These are phyloP conservation scores for Meiosimyza decipiens DNA, from an alignment of 2,888 invertebrate species.

Conservation along the genomic window DNA sequence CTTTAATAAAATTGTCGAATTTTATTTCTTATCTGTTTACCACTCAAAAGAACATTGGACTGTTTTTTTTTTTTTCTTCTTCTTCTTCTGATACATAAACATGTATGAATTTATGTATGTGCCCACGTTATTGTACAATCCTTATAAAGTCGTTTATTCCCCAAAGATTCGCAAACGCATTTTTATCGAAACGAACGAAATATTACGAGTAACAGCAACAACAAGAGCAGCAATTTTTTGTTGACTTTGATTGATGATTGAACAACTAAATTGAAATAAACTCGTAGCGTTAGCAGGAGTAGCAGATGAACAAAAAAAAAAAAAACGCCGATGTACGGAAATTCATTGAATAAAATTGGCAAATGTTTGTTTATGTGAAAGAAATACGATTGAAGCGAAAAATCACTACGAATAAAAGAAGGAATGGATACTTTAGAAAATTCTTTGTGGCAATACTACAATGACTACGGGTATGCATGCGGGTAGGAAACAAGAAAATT, in stretches of 20 bases:
- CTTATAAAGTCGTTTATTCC: too few relatives aligned
- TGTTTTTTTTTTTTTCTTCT: too few relatives aligned
- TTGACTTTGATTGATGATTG: constrained; percentile 31
- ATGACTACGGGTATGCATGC: too few relatives aligned
- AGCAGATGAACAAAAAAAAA: not conserved
- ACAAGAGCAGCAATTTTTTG: not conserved
- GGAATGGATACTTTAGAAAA: too few relatives aligned
- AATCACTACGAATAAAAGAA: not conserved
- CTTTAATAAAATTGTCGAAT: too few relatives aligned
- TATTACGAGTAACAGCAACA: not conserved
- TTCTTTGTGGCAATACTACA: too few relatives aligned
- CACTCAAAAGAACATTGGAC: too few relatives aligned
- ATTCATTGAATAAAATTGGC: not conserved
- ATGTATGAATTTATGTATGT: too few relatives aligned
- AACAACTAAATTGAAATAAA: constrained; percentile 25
- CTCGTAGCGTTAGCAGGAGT: not conserved
- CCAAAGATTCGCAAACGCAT: too few relatives aligned
- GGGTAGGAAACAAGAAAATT: not conserved
- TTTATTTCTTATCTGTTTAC: too few relatives aligned
- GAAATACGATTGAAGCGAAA: not conserved
- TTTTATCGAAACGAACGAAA: not conserved
- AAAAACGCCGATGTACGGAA: not conserved
- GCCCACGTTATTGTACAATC: too few relatives aligned
- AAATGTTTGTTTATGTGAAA: not conserved
- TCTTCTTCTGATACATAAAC: too few relatives aligned